phyloP scores from a whole-genome alignment of 2,797 vertebrate species.

The Neopelma chrysocephalum region DNA sequence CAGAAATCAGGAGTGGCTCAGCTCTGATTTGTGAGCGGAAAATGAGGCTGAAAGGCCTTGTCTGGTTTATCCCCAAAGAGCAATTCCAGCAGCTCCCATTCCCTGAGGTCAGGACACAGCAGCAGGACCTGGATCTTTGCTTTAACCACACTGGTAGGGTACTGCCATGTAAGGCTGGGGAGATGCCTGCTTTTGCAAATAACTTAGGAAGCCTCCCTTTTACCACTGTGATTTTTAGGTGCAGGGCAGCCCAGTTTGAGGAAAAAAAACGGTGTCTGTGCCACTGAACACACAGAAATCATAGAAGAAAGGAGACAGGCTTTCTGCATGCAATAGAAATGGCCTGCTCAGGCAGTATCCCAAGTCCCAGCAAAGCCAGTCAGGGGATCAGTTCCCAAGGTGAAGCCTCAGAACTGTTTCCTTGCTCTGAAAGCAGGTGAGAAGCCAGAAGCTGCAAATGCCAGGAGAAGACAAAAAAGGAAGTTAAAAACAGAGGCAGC shows the following conservation, averaged over 20 bases:
- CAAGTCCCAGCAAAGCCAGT: not conserved
- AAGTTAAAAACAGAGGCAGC: not conserved
- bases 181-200: not conserved
- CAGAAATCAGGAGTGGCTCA: not conserved
- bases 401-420: not conserved
- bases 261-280: not conserved
- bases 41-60: not conserved
- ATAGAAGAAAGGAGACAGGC: not conserved
- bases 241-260: not conserved
- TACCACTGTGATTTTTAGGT: not conserved
- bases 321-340: not conserved
- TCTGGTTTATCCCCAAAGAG: not conserved
- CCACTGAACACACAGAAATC: not conserved
- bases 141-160: not conserved
- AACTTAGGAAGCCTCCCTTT: not conserved
- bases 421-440: not conserved
- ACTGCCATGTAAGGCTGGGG: not conserved
- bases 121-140: not conserved
- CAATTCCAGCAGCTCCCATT: not conserved
- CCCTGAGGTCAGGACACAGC: not conserved
- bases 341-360: not conserved
- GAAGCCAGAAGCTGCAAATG: not conserved
- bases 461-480: not conserved
- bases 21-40: not conserved
- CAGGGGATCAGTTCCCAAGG: not conserved